phyloP scores from a whole-genome alignment of 2,113 vertebrate species.

The Tyto alba region DNA sequence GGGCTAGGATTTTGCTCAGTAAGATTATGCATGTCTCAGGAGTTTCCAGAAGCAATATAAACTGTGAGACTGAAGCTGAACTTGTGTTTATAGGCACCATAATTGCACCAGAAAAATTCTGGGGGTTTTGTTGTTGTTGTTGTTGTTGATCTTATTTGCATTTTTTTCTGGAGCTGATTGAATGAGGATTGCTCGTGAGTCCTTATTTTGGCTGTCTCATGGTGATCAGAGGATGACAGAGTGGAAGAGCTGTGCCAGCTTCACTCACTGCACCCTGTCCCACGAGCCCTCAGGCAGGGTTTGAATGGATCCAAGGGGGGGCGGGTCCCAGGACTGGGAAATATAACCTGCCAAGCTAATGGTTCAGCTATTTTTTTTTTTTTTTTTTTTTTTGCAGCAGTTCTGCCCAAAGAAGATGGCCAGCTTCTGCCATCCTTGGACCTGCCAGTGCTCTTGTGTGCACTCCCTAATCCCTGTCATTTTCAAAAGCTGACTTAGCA shows the following conservation, averaged over 20 bases:
- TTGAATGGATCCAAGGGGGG: neutral
- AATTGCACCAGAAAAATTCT: slow-evolving; percentile 2
- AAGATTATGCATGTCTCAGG: neutral
- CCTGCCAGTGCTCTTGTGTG: neutral
- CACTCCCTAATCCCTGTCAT: neutral
- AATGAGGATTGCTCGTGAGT: neutral
- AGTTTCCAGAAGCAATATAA: slow-evolving; percentile 22
- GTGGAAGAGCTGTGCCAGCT: neutral
- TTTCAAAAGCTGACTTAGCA: neutral
- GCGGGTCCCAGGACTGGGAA: neutral
- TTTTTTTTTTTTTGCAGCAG: neutral
- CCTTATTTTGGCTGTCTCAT: neutral
- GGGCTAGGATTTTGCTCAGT: neutral
- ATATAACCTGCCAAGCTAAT: neutral
- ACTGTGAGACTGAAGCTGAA: neutral
- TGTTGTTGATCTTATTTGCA: neutral
- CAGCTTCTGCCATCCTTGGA: neutral
- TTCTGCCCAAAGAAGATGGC: neutral
- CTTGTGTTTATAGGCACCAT: neutral
- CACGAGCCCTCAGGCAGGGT: neutral
- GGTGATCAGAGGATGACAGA: neutral
- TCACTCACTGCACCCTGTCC: neutral
- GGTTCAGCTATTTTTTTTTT: neutral
- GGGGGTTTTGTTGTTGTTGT: neutral
- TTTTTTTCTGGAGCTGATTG: slow-evolving; percentile 14